phyloP scores from a whole-genome alignment of 2,888 invertebrate genomes.

The Dryobota labecula region DNA sequence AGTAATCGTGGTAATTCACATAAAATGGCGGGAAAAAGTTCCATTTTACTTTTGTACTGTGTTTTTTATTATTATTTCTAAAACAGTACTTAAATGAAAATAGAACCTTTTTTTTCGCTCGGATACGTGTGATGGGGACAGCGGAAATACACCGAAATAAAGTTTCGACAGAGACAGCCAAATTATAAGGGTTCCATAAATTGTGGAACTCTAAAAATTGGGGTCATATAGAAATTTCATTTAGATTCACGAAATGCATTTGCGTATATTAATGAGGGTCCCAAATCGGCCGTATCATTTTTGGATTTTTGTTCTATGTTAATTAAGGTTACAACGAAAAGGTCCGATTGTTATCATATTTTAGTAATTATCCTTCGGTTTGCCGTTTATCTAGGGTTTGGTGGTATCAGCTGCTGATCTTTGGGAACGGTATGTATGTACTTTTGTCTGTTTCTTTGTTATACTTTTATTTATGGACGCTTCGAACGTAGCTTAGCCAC shows the following conservation, averaged over 20 bases:
- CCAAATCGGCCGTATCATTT: constrained; percentile 45
- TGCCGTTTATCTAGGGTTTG: constrained; percentile 45
- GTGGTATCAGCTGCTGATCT: constrained; percentile 44
- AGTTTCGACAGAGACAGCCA: no score
- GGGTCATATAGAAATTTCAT: constrained; percentile 61
- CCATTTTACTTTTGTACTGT: no score
- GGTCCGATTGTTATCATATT: constrained; percentile 58
- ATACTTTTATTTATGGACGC: no score
- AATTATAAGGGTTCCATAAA: no score
- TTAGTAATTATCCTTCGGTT: constrained; percentile 48
- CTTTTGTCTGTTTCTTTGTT: constrained; percentile 4
- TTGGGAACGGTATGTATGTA: constrained; percentile 9
- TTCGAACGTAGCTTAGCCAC: neutral
- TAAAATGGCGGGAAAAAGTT: no score
- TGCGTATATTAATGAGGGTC: constrained; percentile 53
- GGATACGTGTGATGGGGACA: no score
- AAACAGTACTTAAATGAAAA: no score
- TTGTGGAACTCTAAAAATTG: constrained; percentile 24
- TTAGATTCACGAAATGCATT: constrained; percentile 58
- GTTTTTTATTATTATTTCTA: no score
- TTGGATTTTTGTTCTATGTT: constrained; percentile 48
- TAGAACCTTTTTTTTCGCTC: no score
- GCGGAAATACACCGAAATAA: no score
- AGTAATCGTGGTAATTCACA: no score
- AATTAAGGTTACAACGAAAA: constrained; percentile 40